A percentile compares a stretch with the other conserved stretches of the same genome.
Evolutionary conservation across 2,113 vertebrate genomes (phyloP).

Genomic region (Phrynosoma platyrhinos): DNA sequence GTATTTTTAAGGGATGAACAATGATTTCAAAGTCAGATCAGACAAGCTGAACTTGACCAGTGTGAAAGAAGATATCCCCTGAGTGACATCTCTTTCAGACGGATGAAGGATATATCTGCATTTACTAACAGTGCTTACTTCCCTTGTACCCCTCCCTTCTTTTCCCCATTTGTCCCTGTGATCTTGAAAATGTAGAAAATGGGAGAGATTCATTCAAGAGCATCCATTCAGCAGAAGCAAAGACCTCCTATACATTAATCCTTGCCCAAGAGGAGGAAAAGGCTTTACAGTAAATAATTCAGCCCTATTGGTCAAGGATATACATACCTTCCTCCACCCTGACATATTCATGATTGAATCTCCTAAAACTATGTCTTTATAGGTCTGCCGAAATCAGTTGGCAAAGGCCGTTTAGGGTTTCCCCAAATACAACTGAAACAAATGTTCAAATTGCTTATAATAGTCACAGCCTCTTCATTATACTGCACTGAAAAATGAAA

Average conservation of each 20-base stretch:
- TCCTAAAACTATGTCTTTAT: not conserved
- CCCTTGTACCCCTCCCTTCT: not conserved
- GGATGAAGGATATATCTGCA: conserved; percentile 38
- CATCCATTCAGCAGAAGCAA: conserved; percentile 2
- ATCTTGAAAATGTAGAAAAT: conserved; percentile 34
- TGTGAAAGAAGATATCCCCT: conserved; percentile 47
- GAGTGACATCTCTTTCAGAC: conserved; percentile 23
- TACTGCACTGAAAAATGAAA: not conserved
- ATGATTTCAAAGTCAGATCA: conserved; percentile 67
- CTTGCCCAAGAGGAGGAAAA: not conserved
- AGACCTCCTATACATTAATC: conserved; percentile 14
- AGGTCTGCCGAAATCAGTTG: not conserved
- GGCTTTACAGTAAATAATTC: conserved; percentile 25
- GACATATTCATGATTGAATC: not conserved
- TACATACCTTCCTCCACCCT: conserved; percentile 30
- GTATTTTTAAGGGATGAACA: conserved; percentile 51
- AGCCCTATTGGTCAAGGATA: conserved; percentile 41
- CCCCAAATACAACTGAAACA: not conserved
- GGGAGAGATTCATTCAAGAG: conserved; percentile 41
- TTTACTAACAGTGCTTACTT: conserved; percentile 34
- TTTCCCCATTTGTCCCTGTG: not conserved
- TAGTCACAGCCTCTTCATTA: not conserved
- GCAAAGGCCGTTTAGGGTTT: not conserved
- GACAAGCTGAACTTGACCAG: conserved; percentile 57
- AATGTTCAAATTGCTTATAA: conserved; percentile 10